Percentiles rank a stretch among this genome's conserved stretches.
These are phyloP conservation scores for Coryphaenoides rupestris DNA, from an alignment of 2,113 vertebrate species.

Conservation along the genomic window DNA sequence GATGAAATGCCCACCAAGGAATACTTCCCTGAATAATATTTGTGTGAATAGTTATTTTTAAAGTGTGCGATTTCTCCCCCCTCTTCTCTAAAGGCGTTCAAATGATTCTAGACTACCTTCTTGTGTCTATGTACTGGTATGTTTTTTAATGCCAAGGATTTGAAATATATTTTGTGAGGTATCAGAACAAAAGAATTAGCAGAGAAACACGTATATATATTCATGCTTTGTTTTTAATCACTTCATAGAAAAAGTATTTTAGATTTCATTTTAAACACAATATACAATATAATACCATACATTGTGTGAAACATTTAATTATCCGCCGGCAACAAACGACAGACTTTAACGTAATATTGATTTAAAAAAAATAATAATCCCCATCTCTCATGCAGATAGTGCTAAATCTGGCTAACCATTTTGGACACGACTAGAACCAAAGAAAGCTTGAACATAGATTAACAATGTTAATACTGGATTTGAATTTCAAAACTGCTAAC, in stretches of 20 bases:
- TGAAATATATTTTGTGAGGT: too few relatives aligned
- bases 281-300: conserved; percentile 98
- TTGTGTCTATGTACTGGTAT: too few relatives aligned
- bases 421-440: conserved; percentile 84
- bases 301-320: conserved; percentile 90
- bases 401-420: conserved; percentile 79
- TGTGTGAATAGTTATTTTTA: too few relatives aligned
- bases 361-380: conserved; percentile 77
- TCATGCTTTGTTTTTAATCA: conserved; percentile 98
- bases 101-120: too few relatives aligned
- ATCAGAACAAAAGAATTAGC: too few relatives aligned
- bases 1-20: too few relatives aligned
- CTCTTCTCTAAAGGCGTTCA: too few relatives aligned
- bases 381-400: conserved; percentile 91
- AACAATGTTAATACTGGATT: conserved; percentile 81
- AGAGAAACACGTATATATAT: conserved; percentile 50
- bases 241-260: conserved; percentile 97
- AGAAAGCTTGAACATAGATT: conserved; percentile 84
- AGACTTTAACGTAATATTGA: conserved; percentile 74
- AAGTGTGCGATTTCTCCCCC: too few relatives aligned
- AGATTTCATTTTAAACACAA: conserved; percentile 94
- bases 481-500: conserved; percentile 82
- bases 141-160: too few relatives aligned
- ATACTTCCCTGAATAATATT: too few relatives aligned
- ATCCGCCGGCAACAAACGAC: conserved; percentile 85